A percentile compares a stretch with the other conserved stretches of the same genome.
Conservation (phyloP, 92 coral and sea anemone genomes). For the Nematostella vectensis region DNA sequence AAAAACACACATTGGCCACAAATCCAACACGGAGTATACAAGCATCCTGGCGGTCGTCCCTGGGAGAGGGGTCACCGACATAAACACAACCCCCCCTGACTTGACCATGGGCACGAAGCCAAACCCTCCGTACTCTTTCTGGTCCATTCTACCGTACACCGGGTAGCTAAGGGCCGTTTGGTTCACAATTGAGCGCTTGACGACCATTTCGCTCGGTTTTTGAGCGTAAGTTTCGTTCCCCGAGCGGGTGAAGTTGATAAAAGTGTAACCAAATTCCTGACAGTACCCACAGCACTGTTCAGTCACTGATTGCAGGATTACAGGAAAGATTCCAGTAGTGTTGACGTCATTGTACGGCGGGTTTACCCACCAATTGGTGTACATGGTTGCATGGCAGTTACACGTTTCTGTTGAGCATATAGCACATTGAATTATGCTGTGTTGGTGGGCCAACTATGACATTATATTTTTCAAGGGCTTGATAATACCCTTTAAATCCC, state of each 20-base stretch:
- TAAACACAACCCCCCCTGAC: conserved; percentile 80
- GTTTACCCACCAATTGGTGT: conserved; percentile 82
- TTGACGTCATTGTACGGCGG: conserved; percentile 65
- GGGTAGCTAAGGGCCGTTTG: conserved; percentile 68
- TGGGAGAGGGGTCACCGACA: conserved; percentile 47
- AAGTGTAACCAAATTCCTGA: conserved; percentile 40
- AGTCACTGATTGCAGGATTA: conserved; percentile 40
- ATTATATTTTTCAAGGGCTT: too few species aligned
- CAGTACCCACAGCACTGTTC: conserved; percentile 62
- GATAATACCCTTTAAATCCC: too few species aligned
- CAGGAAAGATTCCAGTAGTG: conserved; percentile 69
- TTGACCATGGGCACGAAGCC: conserved; percentile 71
- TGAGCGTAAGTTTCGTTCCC: conserved; percentile 16
- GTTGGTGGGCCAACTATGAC: too few species aligned
- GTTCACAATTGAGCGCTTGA: conserved; percentile 37
- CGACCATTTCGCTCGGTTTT: conserved; percentile 32
- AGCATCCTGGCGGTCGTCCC: conserved; percentile 55
- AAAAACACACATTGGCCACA: conserved; percentile 69
- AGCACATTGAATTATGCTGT: too few species aligned
- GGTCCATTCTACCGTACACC: conserved; percentile 49
- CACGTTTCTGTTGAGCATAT: conserved; percentile 84
- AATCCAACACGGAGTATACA: conserved; percentile 49
- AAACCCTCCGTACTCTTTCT: conserved; percentile 44
- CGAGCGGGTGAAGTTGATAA: conserved; percentile 24
- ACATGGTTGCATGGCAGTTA: conserved; percentile 53